Conservation (phyloP, 2,888 invertebrate species). For the Cheilosia grossa region DNA sequence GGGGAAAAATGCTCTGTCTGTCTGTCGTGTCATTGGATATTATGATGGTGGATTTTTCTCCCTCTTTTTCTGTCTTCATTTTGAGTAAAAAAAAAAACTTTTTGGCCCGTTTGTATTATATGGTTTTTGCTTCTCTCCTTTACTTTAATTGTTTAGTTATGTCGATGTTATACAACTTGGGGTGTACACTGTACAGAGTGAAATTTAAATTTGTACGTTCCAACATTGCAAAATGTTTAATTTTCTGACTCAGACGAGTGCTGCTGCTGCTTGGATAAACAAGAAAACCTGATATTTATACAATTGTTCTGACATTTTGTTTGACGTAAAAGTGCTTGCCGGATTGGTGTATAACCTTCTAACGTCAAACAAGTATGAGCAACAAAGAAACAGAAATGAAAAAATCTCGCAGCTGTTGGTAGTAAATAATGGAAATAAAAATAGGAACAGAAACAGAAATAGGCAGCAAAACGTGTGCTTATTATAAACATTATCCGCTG, state of each 20-base stretch:
- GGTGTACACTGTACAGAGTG: background rate
- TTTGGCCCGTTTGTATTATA: background rate
- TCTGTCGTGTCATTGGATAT: slow-evolving; percentile 18
- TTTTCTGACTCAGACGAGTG: slow-evolving; percentile 20
- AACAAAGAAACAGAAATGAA: background rate
- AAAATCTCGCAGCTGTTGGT: slow-evolving; percentile 7
- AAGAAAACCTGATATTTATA: slow-evolving; percentile 55
- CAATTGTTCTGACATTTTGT: slow-evolving; percentile 44
- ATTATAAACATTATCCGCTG: background rate
- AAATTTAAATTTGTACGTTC: slow-evolving; percentile 3
- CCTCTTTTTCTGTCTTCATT: slow-evolving; percentile 10
- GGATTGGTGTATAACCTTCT: slow-evolving; percentile 23
- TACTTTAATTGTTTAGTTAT: background rate
- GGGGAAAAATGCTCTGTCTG: slow-evolving; percentile 10
- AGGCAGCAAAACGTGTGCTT: slow-evolving; percentile 1
- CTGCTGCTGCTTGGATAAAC: background rate
- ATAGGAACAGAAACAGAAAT: background rate
- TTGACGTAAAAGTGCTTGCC: slow-evolving; percentile 1
- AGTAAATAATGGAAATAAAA: slow-evolving; percentile 14
- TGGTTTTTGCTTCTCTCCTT: background rate
- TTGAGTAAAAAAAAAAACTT: slow-evolving; percentile 11
- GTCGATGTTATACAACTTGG: slow-evolving; percentile 35
- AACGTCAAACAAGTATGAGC: background rate
- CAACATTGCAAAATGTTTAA: slow-evolving; percentile 36
- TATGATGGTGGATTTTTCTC: slow-evolving; percentile 25